These are phyloP conservation scores for Poeciliopsis occidentalis DNA, from an alignment of 2,113 vertebrate genomes.

Conservation along the genomic window DNA sequence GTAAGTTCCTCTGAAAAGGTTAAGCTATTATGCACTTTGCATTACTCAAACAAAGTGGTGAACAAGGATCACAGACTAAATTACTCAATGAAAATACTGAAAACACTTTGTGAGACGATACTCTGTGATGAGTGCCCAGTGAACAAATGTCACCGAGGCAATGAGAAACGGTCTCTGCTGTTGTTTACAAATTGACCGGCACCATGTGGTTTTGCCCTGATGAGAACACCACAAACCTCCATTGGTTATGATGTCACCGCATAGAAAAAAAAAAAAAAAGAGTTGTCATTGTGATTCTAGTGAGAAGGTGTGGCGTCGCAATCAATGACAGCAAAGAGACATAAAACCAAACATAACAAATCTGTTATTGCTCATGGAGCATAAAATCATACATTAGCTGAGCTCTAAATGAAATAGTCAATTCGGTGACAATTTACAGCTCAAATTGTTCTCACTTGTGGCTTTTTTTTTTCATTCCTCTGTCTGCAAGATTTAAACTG, in stretches of 20 bases:
- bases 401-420: constrained; percentile 41
- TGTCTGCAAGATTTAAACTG: constrained; percentile 51
- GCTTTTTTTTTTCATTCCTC: constrained; percentile 27
- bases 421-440: constrained; percentile 31
- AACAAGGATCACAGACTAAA: constrained; percentile 30
- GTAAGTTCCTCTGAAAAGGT: constrained; percentile 11
- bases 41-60: neutral
- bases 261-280: constrained; percentile 58
- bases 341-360: constrained; percentile 58
- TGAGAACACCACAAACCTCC: constrained; percentile 42
- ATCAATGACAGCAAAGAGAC: constrained; percentile 54
- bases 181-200: constrained; percentile 62
- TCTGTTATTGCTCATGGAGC: constrained; percentile 41
- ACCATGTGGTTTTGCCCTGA: constrained; percentile 47
- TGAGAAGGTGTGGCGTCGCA: constrained; percentile 37
- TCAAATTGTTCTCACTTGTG: constrained; percentile 53
- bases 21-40: constrained; percentile 5
- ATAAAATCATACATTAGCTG: constrained; percentile 52
- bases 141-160: constrained; percentile 41
- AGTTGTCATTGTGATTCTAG: constrained; percentile 41
- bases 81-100: constrained; percentile 30
- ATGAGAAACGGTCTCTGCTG: constrained; percentile 55
- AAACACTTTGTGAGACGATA: constrained; percentile 27
- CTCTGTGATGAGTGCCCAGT: constrained; percentile 53
- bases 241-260: constrained; percentile 53